These are phyloP conservation scores for Ophioninae sp. DNA, from an alignment of 2,888 invertebrate species.

Conservation along the genomic window DNA sequence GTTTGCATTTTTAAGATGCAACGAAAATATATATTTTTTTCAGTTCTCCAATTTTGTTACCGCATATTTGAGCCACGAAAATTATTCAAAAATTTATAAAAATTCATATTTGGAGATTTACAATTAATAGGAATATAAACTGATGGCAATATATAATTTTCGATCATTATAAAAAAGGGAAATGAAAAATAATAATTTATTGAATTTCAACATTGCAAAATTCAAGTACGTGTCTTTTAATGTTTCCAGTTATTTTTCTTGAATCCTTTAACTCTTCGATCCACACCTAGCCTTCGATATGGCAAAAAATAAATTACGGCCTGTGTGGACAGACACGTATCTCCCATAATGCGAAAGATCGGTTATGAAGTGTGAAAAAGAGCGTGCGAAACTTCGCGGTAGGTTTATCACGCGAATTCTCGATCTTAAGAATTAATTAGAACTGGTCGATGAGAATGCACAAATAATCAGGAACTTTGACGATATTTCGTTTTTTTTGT, in stretches of 20 bases:
- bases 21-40: too few relatives aligned
- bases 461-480: slow-evolving; percentile 1
- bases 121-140: too few relatives aligned
- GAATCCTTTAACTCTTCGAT: background rate
- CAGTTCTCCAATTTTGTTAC: too few relatives aligned
- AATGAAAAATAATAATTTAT: too few relatives aligned
- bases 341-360: background rate
- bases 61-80: too few relatives aligned
- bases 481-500: background rate
- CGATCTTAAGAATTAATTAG: background rate
- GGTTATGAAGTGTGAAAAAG: background rate
- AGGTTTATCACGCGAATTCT: background rate
- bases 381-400: background rate
- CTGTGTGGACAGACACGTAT: background rate
- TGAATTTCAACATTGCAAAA: background rate
- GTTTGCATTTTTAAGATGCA: too few relatives aligned
- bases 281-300: background rate
- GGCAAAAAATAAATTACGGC: background rate
- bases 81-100: too few relatives aligned
- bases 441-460: slow-evolving; percentile 1
- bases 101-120: too few relatives aligned
- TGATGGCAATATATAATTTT: too few relatives aligned
- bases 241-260: background rate
- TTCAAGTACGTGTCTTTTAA: background rate
- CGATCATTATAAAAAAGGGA: too few relatives aligned